Evolutionary conservation across 2,888 invertebrate species (phyloP), one percentile per base, ranked within the genome.

Genomic region (Allacma fusca): DNA sequence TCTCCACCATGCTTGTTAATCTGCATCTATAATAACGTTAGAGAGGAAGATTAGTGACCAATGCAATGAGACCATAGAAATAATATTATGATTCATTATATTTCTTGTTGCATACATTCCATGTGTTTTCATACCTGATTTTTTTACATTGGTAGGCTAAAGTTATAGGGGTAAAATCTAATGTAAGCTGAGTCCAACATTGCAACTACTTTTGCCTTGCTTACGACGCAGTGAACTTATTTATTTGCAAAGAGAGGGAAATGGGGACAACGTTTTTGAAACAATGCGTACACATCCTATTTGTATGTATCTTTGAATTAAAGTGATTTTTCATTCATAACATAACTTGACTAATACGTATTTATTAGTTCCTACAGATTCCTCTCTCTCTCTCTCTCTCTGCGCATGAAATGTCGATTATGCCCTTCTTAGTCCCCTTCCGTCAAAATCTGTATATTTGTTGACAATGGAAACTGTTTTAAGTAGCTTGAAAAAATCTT

Each of bases 231-330:
- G 50, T 50, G 50, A 50, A 50, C 50, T 50, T 50, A 50, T 44
- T 50, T 50, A 50, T 44, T 70, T 70, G 69, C 69, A 43, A 70
- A 70, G 69, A 70, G 69, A 68, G 69, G 44, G 69, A 70, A 70
- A 70, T 70, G 69, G 44, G 69, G 44, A 70, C 69, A 44, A n/a
- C 34, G n/a, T 34, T 29, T 26, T 28, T 29, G 65, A 65, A 29
- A 28, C 65, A 65, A 65, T 29, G 50, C 50, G 50, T n/a, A 50
- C 50, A 50, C 50, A 50, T 50, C 50, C 50, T 50, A 50, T 50
- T 50, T 13, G 50, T 50, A 50, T 50, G 50, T 50, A 50, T 50
- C 50, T 50, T n/a, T 5, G 50, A 50, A 50, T 50, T 28, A 26
- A 65, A 26, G 5, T 65, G 12, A 65, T 65, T 65, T 65, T 65